Conservation (phyloP, 2,797 vertebrate species). For the Neopelma chrysocephalum region DNA sequence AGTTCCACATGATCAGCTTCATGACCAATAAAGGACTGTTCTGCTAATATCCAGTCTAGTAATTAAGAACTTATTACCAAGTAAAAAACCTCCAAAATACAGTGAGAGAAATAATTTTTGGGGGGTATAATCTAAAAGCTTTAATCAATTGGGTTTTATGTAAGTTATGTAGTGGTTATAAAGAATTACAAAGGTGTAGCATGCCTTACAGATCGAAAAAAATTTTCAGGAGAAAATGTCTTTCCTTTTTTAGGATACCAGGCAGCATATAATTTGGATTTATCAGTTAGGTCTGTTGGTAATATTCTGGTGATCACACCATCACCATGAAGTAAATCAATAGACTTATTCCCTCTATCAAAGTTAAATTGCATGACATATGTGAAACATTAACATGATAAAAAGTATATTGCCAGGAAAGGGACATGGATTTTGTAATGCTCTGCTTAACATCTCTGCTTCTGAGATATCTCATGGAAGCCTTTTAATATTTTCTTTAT, state of each 20-base stretch:
- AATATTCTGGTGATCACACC: neutral
- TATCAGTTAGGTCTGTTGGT: neutral
- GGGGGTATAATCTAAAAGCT: neutral
- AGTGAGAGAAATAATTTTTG: neutral
- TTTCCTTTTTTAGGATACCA: neutral
- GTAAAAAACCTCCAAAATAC: neutral
- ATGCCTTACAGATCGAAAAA: neutral
- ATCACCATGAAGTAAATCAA: neutral
- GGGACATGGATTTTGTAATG: neutral
- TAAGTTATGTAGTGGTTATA: neutral
- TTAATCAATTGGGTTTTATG: neutral
- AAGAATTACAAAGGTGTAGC: neutral
- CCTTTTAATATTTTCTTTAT: constrained; percentile 20
- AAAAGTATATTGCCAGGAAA: neutral
- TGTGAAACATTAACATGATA: neutral
- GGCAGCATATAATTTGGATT: neutral
- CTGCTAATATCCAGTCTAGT: neutral
- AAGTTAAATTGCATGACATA: neutral
- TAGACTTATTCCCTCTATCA: neutral
- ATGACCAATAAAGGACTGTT: neutral
- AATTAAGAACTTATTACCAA: neutral
- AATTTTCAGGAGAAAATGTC: neutral
- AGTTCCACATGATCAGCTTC: neutral
- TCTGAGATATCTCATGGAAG: neutral
- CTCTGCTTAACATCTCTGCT: constrained; percentile 5